A percentile compares a stretch with the other conserved stretches of the same genome.
Conservation (phyloP, 2,113 vertebrate species). For the Morone chrysops region DNA sequence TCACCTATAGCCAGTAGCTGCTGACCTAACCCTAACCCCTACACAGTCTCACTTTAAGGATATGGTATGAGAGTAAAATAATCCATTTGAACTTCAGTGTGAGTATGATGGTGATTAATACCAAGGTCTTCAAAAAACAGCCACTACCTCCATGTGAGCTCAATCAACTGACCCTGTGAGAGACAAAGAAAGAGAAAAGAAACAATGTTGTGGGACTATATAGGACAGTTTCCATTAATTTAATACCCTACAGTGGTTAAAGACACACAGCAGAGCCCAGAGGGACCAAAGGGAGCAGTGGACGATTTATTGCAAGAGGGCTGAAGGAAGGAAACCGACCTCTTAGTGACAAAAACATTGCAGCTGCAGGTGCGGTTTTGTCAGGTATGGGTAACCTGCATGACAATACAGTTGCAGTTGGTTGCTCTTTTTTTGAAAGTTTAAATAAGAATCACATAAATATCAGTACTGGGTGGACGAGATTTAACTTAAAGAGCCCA, state of each 20-base stretch:
- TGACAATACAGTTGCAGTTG: background rate
- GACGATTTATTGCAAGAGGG: constrained; percentile 42
- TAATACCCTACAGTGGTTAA: constrained; percentile 1
- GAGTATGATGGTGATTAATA: background rate
- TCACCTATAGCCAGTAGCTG: background rate
- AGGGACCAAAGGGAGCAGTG: constrained; percentile 3
- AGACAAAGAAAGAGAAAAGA: background rate
- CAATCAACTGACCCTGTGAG: background rate
- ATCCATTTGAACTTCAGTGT: background rate
- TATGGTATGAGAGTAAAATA: background rate
- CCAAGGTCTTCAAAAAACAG: background rate
- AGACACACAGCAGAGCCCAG: constrained; percentile 13
- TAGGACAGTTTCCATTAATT: constrained; percentile 33
- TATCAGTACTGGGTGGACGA: background rate
- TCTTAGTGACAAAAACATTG: constrained; percentile 21
- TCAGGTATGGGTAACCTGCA: no score
- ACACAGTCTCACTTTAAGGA: background rate
- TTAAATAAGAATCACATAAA: background rate
- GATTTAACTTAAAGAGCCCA: background rate
- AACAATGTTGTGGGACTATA: background rate
- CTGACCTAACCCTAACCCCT: background rate
- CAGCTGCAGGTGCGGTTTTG: constrained; percentile 7
- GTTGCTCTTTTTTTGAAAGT: background rate
- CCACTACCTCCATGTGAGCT: no score
- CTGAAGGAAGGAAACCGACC: constrained; percentile 6